These are phyloP conservation scores for Drosophila nigrodunni DNA, from an alignment of 1,140 invertebrate genomes.

Conservation along the genomic window DNA sequence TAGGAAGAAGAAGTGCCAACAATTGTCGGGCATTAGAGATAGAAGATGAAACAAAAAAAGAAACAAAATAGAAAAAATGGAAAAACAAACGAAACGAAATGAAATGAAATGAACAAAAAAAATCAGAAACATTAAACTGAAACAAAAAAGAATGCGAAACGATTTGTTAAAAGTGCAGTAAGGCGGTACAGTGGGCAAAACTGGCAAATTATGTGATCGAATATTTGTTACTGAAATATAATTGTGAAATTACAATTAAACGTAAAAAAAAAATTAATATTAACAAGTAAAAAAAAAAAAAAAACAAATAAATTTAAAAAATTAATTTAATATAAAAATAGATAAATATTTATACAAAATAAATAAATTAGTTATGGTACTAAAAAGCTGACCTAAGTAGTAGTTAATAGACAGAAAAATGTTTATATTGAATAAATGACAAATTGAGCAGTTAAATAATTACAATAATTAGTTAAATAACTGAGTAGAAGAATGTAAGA, in stretches of 20 bases:
- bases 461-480: too few species aligned
- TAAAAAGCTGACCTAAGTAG: not conserved
- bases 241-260: not conserved
- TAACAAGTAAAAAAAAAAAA: too few species aligned
- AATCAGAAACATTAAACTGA: conserved; percentile 46
- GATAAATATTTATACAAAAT: not conserved
- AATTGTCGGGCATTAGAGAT: conserved; percentile 80
- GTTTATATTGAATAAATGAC: not conserved
- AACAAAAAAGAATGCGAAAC: conserved; percentile 67
- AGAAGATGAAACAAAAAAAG: conserved; percentile 60
- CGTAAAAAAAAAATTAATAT: too few species aligned
- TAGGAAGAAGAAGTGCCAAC: conserved; percentile 75
- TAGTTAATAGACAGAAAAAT: not conserved
- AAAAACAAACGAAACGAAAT: conserved; percentile 36
- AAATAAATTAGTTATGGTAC: not conserved
- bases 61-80: conserved; percentile 41
- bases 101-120: conserved; percentile 27
- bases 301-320: too few species aligned
- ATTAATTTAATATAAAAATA: too few species aligned
- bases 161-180: conserved; percentile 74
- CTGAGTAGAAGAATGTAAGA: too few species aligned
- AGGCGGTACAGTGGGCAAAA: conserved; percentile 49
- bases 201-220: not conserved
- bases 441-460: too few species aligned
- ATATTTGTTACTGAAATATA: not conserved